phyloP scores from a whole-genome alignment of 2,797 vertebrate species.

The Xyrichtys novacula region DNA sequence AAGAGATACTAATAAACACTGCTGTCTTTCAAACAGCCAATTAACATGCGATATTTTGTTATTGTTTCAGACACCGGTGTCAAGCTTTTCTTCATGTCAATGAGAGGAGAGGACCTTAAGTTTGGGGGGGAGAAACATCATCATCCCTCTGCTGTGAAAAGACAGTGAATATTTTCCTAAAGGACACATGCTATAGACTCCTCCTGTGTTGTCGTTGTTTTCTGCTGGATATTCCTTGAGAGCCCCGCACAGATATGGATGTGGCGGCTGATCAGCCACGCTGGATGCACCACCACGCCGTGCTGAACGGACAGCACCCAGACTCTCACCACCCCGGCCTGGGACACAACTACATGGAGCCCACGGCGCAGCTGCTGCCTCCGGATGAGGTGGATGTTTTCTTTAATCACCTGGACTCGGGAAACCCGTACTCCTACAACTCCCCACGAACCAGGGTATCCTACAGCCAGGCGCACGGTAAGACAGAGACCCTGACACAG shows the following conservation, averaged over 20 bases:
- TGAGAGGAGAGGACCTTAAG: constrained; percentile 40
- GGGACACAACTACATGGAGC: constrained; percentile 95
- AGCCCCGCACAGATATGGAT: constrained; percentile 75
- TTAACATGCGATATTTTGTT: constrained; percentile 54
- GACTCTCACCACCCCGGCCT: constrained; percentile 92
- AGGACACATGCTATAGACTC: constrained; percentile 28
- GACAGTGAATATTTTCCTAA: constrained; percentile 42
- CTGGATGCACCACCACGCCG: constrained; percentile 96
- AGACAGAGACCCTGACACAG: constrained; percentile 23
- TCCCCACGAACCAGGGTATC: constrained; percentile 92
- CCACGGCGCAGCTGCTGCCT: constrained; percentile 91
- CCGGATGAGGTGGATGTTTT: constrained; percentile 98
- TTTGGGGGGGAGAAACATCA: constrained; percentile 13
- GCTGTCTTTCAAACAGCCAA: constrained; percentile 40
- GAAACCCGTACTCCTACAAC: constrained; percentile 95
- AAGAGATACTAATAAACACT: constrained; percentile 20
- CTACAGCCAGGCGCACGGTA: constrained; percentile 96
- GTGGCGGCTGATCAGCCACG: constrained; percentile 92
- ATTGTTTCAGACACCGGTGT: constrained; percentile 70
- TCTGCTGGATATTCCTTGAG: constrained; percentile 53
- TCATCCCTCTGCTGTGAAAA: constrained; percentile 34
- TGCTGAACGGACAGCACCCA: constrained; percentile 93
- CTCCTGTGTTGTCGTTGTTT: background rate
- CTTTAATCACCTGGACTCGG: constrained; percentile 96
- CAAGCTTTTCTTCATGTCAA: constrained; percentile 45